Evolutionary conservation across 2,113 vertebrate genomes (phyloP).

Genomic region (Fregetta grallaria): DNA sequence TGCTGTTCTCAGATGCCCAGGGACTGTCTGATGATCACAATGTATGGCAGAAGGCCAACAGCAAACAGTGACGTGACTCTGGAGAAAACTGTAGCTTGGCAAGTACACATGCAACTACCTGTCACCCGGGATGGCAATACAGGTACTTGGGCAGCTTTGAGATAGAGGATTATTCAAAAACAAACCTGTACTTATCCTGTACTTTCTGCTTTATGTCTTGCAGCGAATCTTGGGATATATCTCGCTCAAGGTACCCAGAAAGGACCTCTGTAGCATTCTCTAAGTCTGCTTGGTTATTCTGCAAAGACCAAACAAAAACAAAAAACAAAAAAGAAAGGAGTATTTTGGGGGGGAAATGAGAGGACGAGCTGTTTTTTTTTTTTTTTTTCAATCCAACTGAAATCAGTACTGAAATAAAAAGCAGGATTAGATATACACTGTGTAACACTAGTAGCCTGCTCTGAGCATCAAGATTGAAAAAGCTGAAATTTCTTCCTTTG

Average conservation of each 20-base stretch:
- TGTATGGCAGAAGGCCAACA: background rate
- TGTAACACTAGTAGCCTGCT: background rate
- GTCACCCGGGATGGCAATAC: background rate
- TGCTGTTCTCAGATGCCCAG: background rate
- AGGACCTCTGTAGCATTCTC: constrained; percentile 99
- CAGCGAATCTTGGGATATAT: constrained; percentile 99
- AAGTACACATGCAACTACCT: background rate
- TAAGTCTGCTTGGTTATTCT: constrained; percentile 99
- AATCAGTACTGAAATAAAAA: background rate
- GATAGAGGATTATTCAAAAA: background rate
- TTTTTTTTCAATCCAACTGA: background rate
- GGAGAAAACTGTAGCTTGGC: background rate
- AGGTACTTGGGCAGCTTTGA: background rate
- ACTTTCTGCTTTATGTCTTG: constrained; percentile 99
- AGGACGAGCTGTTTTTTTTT: background rate
- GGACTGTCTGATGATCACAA: background rate
- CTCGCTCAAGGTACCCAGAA: constrained; percentile 97
- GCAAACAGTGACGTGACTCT: background rate
- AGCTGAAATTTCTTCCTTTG: background rate
- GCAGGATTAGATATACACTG: background rate
- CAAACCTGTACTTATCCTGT: constrained; percentile 99
- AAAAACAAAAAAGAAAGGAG: background rate
- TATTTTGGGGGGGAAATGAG: background rate
- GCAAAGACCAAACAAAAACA: constrained; percentile 16
- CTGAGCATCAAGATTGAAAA: background rate